Conservation (phyloP, 2,113 vertebrate species). For the Sterrhoptilus dennistouni region DNA sequence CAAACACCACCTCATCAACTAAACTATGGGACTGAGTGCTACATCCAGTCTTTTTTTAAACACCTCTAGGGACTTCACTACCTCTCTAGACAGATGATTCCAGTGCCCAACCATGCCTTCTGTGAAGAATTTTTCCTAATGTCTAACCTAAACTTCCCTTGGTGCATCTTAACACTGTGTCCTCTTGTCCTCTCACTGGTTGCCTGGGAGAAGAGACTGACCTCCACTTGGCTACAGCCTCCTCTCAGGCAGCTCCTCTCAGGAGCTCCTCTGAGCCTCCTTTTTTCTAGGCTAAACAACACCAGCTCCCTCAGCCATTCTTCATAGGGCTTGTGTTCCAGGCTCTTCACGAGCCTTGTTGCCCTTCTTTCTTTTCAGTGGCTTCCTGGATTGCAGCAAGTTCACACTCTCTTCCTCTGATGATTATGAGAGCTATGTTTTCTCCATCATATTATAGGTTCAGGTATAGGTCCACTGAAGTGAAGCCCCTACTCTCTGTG, state of each 20-base stretch:
- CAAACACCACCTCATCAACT: not conserved
- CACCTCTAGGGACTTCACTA: not conserved
- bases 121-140: not conserved
- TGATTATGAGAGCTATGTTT: not conserved
- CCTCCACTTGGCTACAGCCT: not conserved
- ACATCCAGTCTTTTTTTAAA: rapidly evolving
- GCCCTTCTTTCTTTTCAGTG: not conserved
- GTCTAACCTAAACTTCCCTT: not conserved
- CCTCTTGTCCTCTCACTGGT: not conserved
- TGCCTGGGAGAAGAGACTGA: not conserved
- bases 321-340: not conserved
- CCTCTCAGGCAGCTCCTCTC: not conserved
- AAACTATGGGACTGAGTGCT: not conserved
- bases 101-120: not conserved
- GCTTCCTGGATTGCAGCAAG: not conserved
- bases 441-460: not conserved
- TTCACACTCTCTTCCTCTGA: not conserved
- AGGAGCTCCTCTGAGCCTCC: not conserved
- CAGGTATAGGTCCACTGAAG: not conserved
- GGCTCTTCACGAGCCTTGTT: not conserved
- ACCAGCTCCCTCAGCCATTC: not conserved
- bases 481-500: not conserved
- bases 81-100: not conserved
- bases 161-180: not conserved
- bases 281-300: not conserved